Base-by-base conservation (phyloP, 2,888 invertebrate genomes). In the Agonopterix heracliana region DNA sequence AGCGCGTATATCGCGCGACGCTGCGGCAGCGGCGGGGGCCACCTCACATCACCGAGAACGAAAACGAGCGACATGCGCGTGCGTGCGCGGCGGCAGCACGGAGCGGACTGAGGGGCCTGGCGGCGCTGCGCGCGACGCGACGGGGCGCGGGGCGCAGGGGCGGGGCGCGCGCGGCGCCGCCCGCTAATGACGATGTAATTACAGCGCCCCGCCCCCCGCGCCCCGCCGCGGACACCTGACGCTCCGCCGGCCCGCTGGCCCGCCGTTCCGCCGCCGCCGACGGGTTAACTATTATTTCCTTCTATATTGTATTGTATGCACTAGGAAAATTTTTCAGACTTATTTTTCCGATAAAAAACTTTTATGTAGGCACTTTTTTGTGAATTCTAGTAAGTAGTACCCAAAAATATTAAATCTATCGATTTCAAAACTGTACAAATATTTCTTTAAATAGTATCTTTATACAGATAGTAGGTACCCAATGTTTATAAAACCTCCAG, bases 41-140 rank as follows among this genome's bases (percentile, higher is more conserved):
- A 86, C 86, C 84, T 85, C 85, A 85, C 86, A 86, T 85, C 84
- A 87, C 85, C 83, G 80, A 60, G 58, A 49, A 63, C 70, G 63
- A 75, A 73, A 75, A 66, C 83, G 85, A 85, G 78, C 85, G 87
- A 87, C 87, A 90, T 89, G 90, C 90, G 89, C 91, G 90, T 90
- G 90, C 89, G 88, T 89, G 89, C 89, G 85, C 86, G 81, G 64
- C 85, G 84, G 83, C 83, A 78, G 83, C 85, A 81, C 82, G 81
- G 82, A 80, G 81, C 80, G 83, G 82, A 86, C 83, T 85, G 80
- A 72, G 78, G 79, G 72, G 74, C 69, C 66, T 64, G 68, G 71
- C 69, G 71, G 65, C 69, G 74, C 69, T 71, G 77, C 77, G 80
- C 79, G 77, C 81, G 83, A 68, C 75, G 74, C 69, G 59, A 60